Evolutionary conservation across 2,888 invertebrate genomes (phyloP).

Genomic region (Ichneumon xanthorius): DNA sequence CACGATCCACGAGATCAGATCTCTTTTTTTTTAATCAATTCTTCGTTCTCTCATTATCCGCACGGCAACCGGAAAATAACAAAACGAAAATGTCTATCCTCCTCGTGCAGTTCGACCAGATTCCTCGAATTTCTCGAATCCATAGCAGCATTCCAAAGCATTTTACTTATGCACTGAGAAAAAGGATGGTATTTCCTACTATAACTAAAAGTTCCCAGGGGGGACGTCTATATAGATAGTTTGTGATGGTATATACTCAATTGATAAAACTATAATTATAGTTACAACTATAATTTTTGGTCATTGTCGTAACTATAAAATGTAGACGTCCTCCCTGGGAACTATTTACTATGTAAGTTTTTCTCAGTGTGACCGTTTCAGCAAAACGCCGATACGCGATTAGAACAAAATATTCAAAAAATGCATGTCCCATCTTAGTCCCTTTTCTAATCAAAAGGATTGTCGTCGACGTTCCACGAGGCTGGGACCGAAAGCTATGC

Average conservation of each 20-base stretch:
- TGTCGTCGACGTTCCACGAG: neutral
- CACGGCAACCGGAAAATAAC: constrained; percentile 31
- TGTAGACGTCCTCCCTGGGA: no score
- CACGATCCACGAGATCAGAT: neutral
- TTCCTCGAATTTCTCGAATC: constrained; percentile 31
- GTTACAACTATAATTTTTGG: no score
- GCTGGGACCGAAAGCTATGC: neutral
- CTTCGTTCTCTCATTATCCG: constrained; percentile 12
- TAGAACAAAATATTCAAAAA: no score
- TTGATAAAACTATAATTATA: no score
- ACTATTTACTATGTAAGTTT: no score
- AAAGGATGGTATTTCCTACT: no score
- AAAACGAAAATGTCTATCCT: constrained; percentile 9
- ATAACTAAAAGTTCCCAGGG: no score
- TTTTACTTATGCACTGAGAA: neutral
- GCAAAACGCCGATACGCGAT: neutral
- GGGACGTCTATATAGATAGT: no score
- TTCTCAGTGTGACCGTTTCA: neutral
- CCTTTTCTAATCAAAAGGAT: neutral
- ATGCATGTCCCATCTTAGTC: no score
- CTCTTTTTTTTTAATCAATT: neutral
- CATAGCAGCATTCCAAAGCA: neutral
- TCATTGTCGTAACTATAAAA: no score
- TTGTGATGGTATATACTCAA: no score
- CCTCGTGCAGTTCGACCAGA: neutral